phyloP scores from a whole-genome alignment of 1,140 invertebrate species.

The Aculops lycopersici region DNA sequence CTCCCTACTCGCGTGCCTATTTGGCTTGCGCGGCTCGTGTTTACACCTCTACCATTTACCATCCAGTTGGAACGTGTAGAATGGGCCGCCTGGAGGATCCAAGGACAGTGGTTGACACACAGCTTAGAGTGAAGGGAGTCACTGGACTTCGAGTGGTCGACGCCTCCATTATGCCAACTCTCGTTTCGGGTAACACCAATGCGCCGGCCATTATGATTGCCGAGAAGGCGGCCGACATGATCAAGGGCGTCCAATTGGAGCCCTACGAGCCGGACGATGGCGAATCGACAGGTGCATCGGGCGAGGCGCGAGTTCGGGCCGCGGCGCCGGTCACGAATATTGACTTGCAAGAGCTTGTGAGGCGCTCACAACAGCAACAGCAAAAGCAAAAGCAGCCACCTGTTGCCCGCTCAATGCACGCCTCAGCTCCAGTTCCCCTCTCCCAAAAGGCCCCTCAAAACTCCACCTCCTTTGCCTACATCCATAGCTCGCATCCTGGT shows the following conservation, averaged over 20 bases:
- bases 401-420: no score
- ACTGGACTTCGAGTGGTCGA: slow-evolving; percentile 26
- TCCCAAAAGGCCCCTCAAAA: no score
- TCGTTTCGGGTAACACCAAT: slow-evolving; percentile 31
- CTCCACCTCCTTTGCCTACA: no score
- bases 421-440: no score
- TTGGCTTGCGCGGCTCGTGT: slow-evolving; percentile 51
- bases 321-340: no score
- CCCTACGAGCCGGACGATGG: no score
- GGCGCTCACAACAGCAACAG: no score
- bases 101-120: slow-evolving; percentile 25
- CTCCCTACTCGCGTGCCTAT: slow-evolving; percentile 38
- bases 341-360: no score
- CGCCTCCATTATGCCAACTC: slow-evolving; percentile 31
- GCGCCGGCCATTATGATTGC: slow-evolving; percentile 32
- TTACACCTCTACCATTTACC: slow-evolving; percentile 48
- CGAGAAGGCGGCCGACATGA: slow-evolving; percentile 29
- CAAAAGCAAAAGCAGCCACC: no score
- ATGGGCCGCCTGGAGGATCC: slow-evolving; percentile 42
- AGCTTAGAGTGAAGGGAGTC: slow-evolving; percentile 25
- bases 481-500: no score
- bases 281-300: no score
- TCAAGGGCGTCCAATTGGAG: slow-evolving; percentile 23
- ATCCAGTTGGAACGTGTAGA: slow-evolving; percentile 22
- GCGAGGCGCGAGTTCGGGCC: no score